Evolutionary conservation across 2,888 invertebrate species (phyloP).

Genomic region (Caenorhabditis angaria): DNA sequence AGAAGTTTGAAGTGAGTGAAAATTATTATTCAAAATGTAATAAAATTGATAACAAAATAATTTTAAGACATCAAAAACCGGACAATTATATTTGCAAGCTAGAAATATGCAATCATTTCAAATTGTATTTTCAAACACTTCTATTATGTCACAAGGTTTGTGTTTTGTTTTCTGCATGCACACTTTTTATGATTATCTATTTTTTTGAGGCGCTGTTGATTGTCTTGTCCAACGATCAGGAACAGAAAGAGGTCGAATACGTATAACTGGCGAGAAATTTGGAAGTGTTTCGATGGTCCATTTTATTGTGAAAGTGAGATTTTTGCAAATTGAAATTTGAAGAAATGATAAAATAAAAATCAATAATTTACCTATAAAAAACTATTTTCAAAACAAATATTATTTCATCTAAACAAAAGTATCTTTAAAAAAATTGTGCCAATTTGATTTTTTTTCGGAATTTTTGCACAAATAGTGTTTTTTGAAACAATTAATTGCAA

Average conservation of each 20-base stretch:
- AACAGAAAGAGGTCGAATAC: neutral
- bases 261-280: neutral
- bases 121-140: neutral
- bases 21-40: neutral
- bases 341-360: too few relatives aligned
- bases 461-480: too few relatives aligned
- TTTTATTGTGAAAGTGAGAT: neutral
- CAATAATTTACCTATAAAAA: too few relatives aligned
- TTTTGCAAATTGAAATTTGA: neutral
- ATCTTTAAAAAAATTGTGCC: too few relatives aligned
- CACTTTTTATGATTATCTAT: neutral
- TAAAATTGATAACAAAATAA: neutral
- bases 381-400: neutral
- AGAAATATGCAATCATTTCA: neutral
- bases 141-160: neutral
- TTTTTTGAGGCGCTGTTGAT: neutral
- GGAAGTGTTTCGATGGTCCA: neutral
- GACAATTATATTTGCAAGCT: neutral
- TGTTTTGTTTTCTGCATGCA: neutral
- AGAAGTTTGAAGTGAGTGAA: neutral
- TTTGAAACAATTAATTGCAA: too few relatives aligned
- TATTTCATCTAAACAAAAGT: too few relatives aligned
- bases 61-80: neutral
- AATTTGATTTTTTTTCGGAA: too few relatives aligned
- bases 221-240: neutral